These are phyloP conservation scores for Dinomys branickii DNA, from an alignment of 2,113 vertebrate species.

Conservation along the genomic window DNA sequence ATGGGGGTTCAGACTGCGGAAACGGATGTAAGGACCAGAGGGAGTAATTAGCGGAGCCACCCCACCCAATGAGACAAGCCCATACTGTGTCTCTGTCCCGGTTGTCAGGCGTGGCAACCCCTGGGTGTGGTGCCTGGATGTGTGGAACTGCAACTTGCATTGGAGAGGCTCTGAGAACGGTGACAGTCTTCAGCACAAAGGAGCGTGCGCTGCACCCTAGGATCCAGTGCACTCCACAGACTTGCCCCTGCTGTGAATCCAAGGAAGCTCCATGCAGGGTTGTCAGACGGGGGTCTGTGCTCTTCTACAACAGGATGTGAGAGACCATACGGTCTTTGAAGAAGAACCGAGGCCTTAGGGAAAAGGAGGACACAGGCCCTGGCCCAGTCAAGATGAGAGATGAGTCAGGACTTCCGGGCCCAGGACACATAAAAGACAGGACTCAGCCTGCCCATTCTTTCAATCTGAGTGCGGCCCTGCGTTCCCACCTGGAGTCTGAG, in stretches of 20 bases:
- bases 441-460: background rate
- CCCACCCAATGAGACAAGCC: background rate
- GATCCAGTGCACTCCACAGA: background rate
- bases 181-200: background rate
- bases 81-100: rapidly evolving
- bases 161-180: background rate
- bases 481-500: background rate
- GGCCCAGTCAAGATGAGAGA: background rate
- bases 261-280: background rate
- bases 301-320: background rate
- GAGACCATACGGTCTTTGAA: background rate
- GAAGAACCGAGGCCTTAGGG: background rate
- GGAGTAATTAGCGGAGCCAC: background rate
- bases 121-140: background rate
- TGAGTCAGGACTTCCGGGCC: background rate
- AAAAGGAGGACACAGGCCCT: background rate
- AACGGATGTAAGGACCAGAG: background rate
- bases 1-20: background rate
- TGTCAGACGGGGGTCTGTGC: background rate
- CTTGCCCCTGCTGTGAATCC: background rate
- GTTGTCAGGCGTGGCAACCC: background rate
- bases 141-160: background rate
- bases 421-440: background rate
- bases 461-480: background rate
- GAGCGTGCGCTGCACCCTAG: background rate